A percentile compares a stretch with the other conserved stretches of the same genome.
Evolutionary conservation across 2,888 invertebrate species (phyloP).

Genomic region (Euzetes globulus): DNA sequence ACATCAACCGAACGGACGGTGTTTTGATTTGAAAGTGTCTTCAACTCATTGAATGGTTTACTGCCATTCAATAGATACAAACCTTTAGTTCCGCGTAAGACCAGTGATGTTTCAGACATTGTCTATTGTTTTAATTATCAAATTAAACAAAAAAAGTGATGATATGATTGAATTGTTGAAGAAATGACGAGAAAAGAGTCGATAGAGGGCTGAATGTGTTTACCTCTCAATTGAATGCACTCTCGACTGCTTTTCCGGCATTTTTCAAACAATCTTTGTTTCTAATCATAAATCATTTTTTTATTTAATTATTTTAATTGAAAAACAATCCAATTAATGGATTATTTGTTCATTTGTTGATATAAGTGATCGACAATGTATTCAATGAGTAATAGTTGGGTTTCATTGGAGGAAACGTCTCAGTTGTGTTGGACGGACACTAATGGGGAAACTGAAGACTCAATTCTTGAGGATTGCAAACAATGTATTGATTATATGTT

Average conservation of each 20-base stretch:
- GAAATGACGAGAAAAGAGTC: neutral
- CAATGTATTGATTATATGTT: slow-evolving; percentile 16
- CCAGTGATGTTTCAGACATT: neutral
- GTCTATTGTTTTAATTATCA: neutral
- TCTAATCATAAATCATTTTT: neutral
- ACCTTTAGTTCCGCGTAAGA: neutral
- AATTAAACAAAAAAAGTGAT: neutral
- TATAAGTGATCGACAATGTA: neutral
- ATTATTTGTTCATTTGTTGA: no score
- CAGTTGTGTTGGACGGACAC: neutral
- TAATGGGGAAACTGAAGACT: neutral
- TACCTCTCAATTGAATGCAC: neutral
- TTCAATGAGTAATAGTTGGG: neutral
- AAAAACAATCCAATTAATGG: no score
- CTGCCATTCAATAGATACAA: neutral
- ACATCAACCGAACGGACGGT: neutral
- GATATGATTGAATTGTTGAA: neutral
- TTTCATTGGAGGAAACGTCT: neutral
- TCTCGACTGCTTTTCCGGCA: neutral
- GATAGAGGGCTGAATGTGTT: neutral
- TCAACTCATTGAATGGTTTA: neutral
- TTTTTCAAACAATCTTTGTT: neutral
- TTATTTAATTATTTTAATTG: neutral
- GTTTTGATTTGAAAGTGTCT: neutral
- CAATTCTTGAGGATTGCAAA: neutral